Base-by-base conservation (phyloP, 2,888 invertebrate species). In the Graphium colonna region DNA sequence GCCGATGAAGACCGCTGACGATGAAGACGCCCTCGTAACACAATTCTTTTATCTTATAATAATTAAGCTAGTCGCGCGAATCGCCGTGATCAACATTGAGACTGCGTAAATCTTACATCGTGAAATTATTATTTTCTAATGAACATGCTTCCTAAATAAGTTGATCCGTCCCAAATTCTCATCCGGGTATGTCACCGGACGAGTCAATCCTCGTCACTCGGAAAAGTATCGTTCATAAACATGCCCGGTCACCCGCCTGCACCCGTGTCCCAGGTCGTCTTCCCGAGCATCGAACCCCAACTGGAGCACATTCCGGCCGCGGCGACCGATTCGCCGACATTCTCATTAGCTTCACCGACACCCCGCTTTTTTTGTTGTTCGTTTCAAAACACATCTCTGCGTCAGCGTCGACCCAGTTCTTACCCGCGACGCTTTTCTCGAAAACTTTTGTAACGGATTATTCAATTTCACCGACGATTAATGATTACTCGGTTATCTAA, bases 231-330 rank as follows among this genome's bases (percentile, higher is more conserved):
- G 2, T 21, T 21, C 21, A 21, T 9, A 31, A 31, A 10, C 31
- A 1, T 31, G 31, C 9, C 1, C 9, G 10, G 9, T 3, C 47
- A 39, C 46, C 47, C 47, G 48, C 52, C 47, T 36, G 46, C 46
- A 15, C 51, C 16, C 49, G 45, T 38, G 49, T 50, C 52, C 52
- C 55, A 52, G 53, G 58, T 51, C 52, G 60, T 58, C 60, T 58
- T 61, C 59, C 65, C 72, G 71, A 68, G 58, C 68, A 64, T 68
- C 71, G 75, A 59, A 73, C 76, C 64, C 60, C 70, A 83, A 77
- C 64, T 75, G 67, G 84, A 77, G 64, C 82, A 73, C 65, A 78
- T 79, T 75, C 77, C 73, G 63, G 65, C n/a, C n/a, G n/a, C n/a
- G n/a, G n/a, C n/a, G n/a, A n/a, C 64, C 71, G 69, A 74, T 68